Conservation (phyloP, 1,140 invertebrate species). For the Aphelenchoides besseyi region DNA sequence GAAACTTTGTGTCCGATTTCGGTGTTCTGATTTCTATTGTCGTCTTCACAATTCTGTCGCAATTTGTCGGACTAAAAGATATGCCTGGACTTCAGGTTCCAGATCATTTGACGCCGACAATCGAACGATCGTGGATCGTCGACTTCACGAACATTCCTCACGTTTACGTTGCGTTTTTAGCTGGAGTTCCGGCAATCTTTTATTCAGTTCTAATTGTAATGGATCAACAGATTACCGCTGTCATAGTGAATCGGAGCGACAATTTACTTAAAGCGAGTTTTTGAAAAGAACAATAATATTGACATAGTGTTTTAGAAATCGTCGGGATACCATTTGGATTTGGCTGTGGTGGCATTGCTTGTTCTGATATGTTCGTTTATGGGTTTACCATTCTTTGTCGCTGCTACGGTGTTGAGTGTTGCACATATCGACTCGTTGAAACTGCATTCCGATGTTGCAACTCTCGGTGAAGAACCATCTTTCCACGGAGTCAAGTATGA, state of each 20-base stretch:
- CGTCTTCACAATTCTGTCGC: conserved; percentile 62
- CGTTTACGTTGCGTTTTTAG: conserved; percentile 76
- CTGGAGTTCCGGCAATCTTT: conserved; percentile 80
- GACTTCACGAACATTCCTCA: conserved; percentile 76
- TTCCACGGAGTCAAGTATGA: conserved; percentile 53
- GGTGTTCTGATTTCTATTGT: conserved; percentile 66
- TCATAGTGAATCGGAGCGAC: conserved; percentile 66
- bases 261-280: conserved; percentile 59
- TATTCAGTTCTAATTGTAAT: conserved; percentile 96
- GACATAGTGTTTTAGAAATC: conserved; percentile 63
- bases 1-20: conserved; percentile 65
- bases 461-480: conserved; percentile 29
- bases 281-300: conserved; percentile 12
- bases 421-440: conserved; percentile 62
- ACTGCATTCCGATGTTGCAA: conserved; percentile 31
- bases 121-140: conserved; percentile 81
- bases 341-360: conserved; percentile 63
- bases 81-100: conserved; percentile 64
- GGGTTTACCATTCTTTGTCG: conserved; percentile 66
- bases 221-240: conserved; percentile 79
- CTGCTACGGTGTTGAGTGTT: conserved; percentile 65
- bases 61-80: conserved; percentile 62
- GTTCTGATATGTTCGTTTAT: conserved; percentile 64
- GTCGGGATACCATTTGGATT: conserved; percentile 65
- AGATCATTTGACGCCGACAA: conserved; percentile 71